Evolutionary conservation across 2,888 invertebrate genomes (phyloP).

Genomic region (Selenia dentaria): DNA sequence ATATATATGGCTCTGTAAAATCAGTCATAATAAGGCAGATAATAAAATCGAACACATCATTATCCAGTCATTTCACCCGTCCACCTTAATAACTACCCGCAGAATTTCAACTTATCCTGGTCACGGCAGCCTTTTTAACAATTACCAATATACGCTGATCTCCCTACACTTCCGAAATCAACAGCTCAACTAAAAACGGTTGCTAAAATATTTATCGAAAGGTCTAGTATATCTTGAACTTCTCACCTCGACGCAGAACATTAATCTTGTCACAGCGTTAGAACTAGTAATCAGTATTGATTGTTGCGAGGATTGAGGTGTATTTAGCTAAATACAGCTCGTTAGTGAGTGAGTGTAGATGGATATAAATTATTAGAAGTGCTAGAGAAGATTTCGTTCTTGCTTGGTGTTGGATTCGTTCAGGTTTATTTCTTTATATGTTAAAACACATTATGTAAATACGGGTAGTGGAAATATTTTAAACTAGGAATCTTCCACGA

Average conservation of each 20-base stretch:
- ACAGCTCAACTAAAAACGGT: conserved; percentile 2
- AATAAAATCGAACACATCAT: too few species aligned
- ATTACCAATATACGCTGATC: not conserved
- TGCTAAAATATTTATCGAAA: not conserved
- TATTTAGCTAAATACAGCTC: conserved; percentile 20
- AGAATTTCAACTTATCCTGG: not conserved
- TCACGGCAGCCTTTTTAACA: too few species aligned
- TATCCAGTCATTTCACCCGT: too few species aligned
- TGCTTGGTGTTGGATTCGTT: too few species aligned
- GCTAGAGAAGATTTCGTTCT: not conserved
- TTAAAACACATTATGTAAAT: too few species aligned
- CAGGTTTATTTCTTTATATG: too few species aligned
- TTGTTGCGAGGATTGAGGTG: conserved; percentile 20
- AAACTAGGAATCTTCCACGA: too few species aligned
- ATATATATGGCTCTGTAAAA: too few species aligned
- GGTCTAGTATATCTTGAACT: conserved; percentile 1
- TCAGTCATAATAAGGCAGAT: too few species aligned
- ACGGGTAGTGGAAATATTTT: too few species aligned
- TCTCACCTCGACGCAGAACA: conserved; percentile 11
- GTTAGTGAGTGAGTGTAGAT: conserved; percentile 13
- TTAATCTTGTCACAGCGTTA: conserved; percentile 25
- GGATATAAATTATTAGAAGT: conserved; percentile 11
- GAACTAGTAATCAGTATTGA: conserved; percentile 27
- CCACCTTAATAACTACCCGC: too few species aligned
- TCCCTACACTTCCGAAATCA: not conserved